Evolutionary conservation across 2,797 vertebrate genomes (phyloP).

Genomic region (Psittacula echo): DNA sequence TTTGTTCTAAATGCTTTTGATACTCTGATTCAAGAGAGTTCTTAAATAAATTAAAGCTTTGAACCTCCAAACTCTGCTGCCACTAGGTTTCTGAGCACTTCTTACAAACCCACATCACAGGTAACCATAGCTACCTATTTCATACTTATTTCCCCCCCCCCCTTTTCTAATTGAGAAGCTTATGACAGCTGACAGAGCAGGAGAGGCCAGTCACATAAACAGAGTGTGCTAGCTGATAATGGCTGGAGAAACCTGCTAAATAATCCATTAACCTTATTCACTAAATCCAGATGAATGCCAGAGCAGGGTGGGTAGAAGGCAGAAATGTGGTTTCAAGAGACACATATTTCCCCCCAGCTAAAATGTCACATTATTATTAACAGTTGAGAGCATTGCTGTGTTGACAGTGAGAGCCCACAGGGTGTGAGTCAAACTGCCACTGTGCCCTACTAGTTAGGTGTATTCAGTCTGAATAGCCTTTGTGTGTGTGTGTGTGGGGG

Average conservation of each 20-base stretch:
- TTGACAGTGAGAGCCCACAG: background rate
- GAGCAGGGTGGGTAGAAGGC: background rate
- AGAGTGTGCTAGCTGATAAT: background rate
- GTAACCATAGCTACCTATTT: constrained; percentile 68
- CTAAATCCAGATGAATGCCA: constrained; percentile 18
- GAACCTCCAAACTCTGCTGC: constrained; percentile 50
- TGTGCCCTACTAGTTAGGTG: background rate
- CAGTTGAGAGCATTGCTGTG: background rate
- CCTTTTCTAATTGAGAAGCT: constrained; percentile 59
- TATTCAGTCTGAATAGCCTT: background rate
- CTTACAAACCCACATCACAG: constrained; percentile 25
- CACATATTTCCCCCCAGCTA: background rate
- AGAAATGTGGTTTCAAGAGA: constrained; percentile 1
- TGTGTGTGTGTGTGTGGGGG: background rate
- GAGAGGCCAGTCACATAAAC: constrained; percentile 25
- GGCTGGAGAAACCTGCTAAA: constrained; percentile 28
- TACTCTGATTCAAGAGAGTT: constrained; percentile 32
- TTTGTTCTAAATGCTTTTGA: constrained; percentile 31
- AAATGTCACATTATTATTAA: background rate
- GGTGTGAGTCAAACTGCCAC: background rate
- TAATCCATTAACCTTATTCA: constrained; percentile 37
- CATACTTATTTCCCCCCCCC: rapidly evolving
- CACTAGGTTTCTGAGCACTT: constrained; percentile 44
- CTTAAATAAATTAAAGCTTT: constrained; percentile 61
- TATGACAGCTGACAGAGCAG: constrained; percentile 32